A percentile compares a stretch with the other conserved stretches of the same genome.
phyloP scores from a whole-genome alignment of 2,797 vertebrate genomes.

The Heliangelus exortis region DNA sequence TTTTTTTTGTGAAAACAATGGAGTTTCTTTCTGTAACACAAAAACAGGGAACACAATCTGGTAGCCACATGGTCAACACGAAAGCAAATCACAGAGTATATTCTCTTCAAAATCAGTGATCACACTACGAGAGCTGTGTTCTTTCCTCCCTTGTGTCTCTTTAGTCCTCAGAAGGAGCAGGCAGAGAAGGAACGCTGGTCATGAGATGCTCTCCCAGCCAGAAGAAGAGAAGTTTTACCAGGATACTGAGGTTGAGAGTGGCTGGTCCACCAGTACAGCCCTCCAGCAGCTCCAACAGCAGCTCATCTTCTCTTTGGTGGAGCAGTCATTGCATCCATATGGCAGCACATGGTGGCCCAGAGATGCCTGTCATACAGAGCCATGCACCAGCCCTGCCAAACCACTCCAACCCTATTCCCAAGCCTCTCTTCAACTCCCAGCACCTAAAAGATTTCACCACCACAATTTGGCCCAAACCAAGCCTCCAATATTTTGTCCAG shows the following conservation, averaged over 20 bases:
- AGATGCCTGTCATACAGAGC: neutral
- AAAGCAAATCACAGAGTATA: neutral
- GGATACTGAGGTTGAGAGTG: neutral
- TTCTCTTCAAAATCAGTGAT: neutral
- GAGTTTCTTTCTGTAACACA: neutral
- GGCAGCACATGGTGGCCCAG: accelerated
- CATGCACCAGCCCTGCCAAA: neutral
- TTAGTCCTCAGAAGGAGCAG: neutral
- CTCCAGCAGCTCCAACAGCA: neutral
- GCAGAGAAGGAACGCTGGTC: neutral
- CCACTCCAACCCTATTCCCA: neutral
- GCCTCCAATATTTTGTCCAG: neutral
- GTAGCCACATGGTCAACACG: neutral
- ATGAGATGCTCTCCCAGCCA: neutral
- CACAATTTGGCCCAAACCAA: neutral
- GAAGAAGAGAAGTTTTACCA: neutral
- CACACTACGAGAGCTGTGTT: neutral
- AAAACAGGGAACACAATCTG: neutral
- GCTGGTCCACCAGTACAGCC: neutral
- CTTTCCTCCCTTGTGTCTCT: neutral
- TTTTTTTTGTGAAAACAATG: neutral
- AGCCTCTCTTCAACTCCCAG: neutral
- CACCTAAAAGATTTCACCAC: neutral
- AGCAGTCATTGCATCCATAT: accelerated
- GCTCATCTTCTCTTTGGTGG: neutral